phyloP scores from a whole-genome alignment of 2,888 invertebrate species.

The Leucophora obtusa region DNA sequence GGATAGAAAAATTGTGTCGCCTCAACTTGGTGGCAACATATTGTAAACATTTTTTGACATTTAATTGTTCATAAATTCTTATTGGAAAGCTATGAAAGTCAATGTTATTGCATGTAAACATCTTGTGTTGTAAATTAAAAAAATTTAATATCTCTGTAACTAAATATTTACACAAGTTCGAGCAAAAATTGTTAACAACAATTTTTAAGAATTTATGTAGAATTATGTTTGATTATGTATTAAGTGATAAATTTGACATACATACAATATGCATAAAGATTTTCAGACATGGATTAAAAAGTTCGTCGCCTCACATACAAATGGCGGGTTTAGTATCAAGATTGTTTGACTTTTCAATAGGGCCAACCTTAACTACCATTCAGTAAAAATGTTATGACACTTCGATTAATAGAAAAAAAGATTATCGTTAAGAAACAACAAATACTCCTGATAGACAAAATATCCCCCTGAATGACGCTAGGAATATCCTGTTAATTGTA shows the following conservation, averaged over 20 bases:
- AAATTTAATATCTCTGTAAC: constrained; percentile 32
- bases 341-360: too few relatives aligned
- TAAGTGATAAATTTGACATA: constrained; percentile 20
- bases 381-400: too few relatives aligned
- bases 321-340: too few relatives aligned
- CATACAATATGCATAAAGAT: constrained; percentile 28
- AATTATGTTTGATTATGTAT: too few relatives aligned
- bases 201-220: neutral
- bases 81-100: constrained; percentile 56
- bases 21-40: constrained; percentile 49
- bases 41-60: constrained; percentile 59
- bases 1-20: neutral
- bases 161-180: constrained; percentile 49
- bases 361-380: too few relatives aligned
- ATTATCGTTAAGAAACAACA: too few relatives aligned
- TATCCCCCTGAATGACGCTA: too few relatives aligned
- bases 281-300: neutral
- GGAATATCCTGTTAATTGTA: too few relatives aligned
- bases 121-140: constrained; percentile 37
- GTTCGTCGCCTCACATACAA: too few relatives aligned
- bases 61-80: constrained; percentile 64
- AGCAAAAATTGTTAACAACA: neutral
- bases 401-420: too few relatives aligned
- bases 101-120: constrained; percentile 29
- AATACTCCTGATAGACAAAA: too few relatives aligned